Base-by-base conservation (phyloP, 2,888 invertebrate genomes). In the Listrodromus nycthemerus region DNA sequence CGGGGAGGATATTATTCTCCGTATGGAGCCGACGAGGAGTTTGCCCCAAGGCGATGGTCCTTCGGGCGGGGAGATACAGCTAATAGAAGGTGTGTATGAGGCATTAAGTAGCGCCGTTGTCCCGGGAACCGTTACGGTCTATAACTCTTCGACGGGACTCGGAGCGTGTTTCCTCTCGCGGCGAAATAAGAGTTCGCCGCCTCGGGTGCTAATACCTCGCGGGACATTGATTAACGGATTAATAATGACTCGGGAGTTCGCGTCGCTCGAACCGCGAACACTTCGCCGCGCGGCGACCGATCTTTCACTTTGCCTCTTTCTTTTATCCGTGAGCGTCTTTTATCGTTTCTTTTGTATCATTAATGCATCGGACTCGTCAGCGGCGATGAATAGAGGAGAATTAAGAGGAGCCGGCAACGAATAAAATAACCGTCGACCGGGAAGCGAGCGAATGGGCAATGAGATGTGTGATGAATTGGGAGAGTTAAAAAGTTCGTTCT, bases 151-250 rank as follows among this genome's bases (percentile, higher is more conserved):
- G 80, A 77, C 55, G 37, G 73, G 65, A n/a, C 58, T 41, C 45
- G 61, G 61, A 63, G 77, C 74, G 80, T 80, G 74, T 65, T 69
- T 67, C 45, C 70, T 67, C 66, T 76, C 58, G 66, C 65, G 80
- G 76, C 82, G 63, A 73, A 85, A 81, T 84, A 55, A 79, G 79
- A 82, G 82, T 77, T 67, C 76, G 65, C 33, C 73, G 69, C 84
- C 79, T 74, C 73, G 70, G 80, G 81, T 73, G 74, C 71, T 81
- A 81, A 84, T 84, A 74, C 78, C 84, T 77, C 77, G 82, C 75
- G 84, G 84, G 86, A 86, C 84, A 82, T 86, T 86, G 86, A 84
- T 86, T 82, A 84, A 86, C 84, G 86, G 84, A 84, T 84, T 86
- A 82, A 86, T 86, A 86, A 86, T 86, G 86, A 86, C 86, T 86